Evolutionary conservation across 1,140 invertebrate species (phyloP).

Genomic region (Eumeta japonica): DNA sequence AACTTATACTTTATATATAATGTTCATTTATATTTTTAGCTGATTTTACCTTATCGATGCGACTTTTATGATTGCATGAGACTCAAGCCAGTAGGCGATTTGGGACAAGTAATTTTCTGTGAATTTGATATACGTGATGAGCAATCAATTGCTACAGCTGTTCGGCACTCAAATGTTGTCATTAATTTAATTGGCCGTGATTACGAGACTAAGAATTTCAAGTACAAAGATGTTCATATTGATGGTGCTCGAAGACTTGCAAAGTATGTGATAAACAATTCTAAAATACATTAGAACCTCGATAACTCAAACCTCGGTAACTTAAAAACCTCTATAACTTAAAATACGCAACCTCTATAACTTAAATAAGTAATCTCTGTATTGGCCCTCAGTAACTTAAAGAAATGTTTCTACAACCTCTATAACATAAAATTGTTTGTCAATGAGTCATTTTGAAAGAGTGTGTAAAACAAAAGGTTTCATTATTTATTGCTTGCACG

Average conservation of each 20-base stretch:
- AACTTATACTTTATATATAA: neutral
- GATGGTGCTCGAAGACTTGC: slow-evolving; percentile 73
- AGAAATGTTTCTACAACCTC: too few relatives aligned
- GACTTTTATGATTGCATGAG: slow-evolving; percentile 76
- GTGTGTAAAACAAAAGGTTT: too few relatives aligned
- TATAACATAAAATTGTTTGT: too few relatives aligned
- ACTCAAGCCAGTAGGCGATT: slow-evolving; percentile 85
- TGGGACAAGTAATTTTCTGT: slow-evolving; percentile 93
- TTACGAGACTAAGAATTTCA: slow-evolving; percentile 89
- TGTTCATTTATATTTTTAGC: slow-evolving; percentile 56
- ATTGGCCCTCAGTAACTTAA: too few relatives aligned
- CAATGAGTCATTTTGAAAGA: too few relatives aligned
- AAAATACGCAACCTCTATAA: too few relatives aligned
- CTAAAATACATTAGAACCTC: too few relatives aligned
- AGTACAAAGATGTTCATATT: slow-evolving; percentile 78
- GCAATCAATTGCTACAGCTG: slow-evolving; percentile 79
- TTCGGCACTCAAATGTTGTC: slow-evolving; percentile 96
- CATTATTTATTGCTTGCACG: too few relatives aligned
- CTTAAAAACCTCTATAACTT: too few relatives aligned
- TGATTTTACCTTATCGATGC: slow-evolving; percentile 90
- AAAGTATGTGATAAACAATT: slow-evolving; percentile 42
- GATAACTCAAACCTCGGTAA: too few relatives aligned
- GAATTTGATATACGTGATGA: slow-evolving; percentile 86
- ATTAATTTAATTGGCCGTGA: slow-evolving; percentile 92
- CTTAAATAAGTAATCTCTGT: too few relatives aligned